These are phyloP conservation scores for Lycia hirtaria DNA, from an alignment of 2,888 invertebrate genomes.

Conservation along the genomic window DNA sequence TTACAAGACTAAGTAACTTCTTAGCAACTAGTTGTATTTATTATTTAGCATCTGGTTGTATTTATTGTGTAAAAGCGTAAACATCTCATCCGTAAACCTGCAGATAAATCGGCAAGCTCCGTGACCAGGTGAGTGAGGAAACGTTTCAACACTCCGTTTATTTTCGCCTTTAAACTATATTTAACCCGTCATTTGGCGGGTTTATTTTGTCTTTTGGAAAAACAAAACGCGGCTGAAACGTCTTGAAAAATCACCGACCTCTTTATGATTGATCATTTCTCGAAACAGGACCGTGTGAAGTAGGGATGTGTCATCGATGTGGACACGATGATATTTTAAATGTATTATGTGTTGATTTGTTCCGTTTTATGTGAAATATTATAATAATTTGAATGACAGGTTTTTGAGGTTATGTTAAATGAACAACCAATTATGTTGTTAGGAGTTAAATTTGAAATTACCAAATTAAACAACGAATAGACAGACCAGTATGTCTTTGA, in stretches of 20 bases:
- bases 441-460: no score
- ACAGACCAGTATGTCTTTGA: no score
- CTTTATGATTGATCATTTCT: constrained; percentile 83
- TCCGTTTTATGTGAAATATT: constrained; percentile 68
- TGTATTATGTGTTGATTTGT: constrained; percentile 77
- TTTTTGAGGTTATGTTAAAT: constrained; percentile 48
- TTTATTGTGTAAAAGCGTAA: neutral
- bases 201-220: constrained; percentile 74
- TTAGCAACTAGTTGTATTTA: no score
- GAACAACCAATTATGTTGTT: constrained; percentile 38
- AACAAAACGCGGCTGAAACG: constrained; percentile 70
- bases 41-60: no score
- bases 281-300: constrained; percentile 63
- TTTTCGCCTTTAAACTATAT: constrained; percentile 71
- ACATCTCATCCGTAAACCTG: constrained; percentile 47
- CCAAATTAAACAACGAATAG: no score
- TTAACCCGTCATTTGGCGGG: constrained; percentile 62
- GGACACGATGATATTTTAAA: constrained; percentile 60
- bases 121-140: constrained; percentile 69
- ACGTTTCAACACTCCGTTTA: constrained; percentile 69
- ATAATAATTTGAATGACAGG: constrained; percentile 56
- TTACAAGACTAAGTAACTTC: no score
- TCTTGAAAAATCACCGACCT: constrained; percentile 80
- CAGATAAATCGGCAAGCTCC: constrained; percentile 52
- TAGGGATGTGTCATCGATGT: constrained; percentile 43